Percentiles rank a stretch among this genome's conserved stretches.
phyloP scores from a whole-genome alignment of 92 coral and sea anemone species.

The Palythoa grandiflora region DNA sequence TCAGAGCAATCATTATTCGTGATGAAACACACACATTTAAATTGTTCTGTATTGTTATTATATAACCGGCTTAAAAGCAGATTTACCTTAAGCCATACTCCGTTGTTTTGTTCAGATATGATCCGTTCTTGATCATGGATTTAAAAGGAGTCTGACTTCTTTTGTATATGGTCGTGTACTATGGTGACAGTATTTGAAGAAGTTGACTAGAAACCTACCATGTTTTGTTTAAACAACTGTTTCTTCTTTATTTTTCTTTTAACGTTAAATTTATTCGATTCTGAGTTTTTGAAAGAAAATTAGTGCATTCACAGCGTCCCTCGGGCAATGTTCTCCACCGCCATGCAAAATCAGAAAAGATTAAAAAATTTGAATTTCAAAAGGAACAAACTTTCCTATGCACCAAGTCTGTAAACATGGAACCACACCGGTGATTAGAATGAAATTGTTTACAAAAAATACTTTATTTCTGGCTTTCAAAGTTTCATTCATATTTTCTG shows the following conservation, averaged over 20 bases:
- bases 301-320: background rate
- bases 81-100: background rate
- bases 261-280: background rate
- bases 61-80: background rate
- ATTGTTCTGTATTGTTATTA: too few species aligned
- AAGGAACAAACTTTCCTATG: background rate
- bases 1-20: background rate
- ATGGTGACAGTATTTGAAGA: too few species aligned
- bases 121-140: too few species aligned
- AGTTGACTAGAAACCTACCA: too few species aligned
- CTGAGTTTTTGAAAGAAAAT: background rate
- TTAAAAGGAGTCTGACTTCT: too few species aligned
- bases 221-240: background rate
- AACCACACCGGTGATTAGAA: slow-evolving; percentile 9
- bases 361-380: slow-evolving; percentile 25
- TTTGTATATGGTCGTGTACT: too few species aligned
- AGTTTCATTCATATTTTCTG: background rate
- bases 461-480: background rate
- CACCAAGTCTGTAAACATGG: background rate
- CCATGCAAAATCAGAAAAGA: slow-evolving; percentile 1
- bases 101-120: background rate
- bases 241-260: background rate
- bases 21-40: background rate
- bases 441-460: too few species aligned
- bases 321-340: background rate